phyloP scores from a whole-genome alignment of 2,888 invertebrate species.

The Argyra leucocephala region DNA sequence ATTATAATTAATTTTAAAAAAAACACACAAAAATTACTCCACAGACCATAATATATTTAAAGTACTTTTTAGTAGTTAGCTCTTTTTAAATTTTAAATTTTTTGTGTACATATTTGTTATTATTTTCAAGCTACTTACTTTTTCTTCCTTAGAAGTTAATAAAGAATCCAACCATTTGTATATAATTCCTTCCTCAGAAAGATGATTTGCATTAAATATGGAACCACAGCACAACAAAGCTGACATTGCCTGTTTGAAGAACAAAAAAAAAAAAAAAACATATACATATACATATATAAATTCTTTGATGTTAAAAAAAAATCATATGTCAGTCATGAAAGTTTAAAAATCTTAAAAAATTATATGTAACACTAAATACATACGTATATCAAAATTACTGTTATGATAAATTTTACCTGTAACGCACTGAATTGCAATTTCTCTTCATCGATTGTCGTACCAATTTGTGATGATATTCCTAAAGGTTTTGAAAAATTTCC shows the following conservation, averaged over 20 bases:
- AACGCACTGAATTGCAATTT: slow-evolving; percentile 55
- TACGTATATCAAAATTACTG: too few species aligned
- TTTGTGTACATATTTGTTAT: too few species aligned
- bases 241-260: slow-evolving; percentile 73
- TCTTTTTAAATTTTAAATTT: too few species aligned
- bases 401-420: slow-evolving; percentile 42
- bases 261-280: background rate
- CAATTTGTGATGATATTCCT: slow-evolving; percentile 44
- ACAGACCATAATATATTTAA: too few species aligned
- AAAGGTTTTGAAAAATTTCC: slow-evolving; percentile 72
- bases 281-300: too few species aligned
- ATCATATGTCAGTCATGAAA: too few species aligned
- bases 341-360: too few species aligned
- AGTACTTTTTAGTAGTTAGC: too few species aligned
- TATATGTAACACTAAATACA: too few species aligned
- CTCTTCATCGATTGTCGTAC: slow-evolving; percentile 47
- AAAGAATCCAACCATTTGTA: slow-evolving; percentile 91
- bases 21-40: too few species aligned
- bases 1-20: too few species aligned
- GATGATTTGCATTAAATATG: slow-evolving; percentile 75
- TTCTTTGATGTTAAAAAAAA: too few species aligned
- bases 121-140: slow-evolving; percentile 57
- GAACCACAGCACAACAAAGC: slow-evolving; percentile 92
- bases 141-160: slow-evolving; percentile 76
- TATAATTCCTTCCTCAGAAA: slow-evolving; percentile 83